Evolutionary conservation across 2,888 invertebrate species (phyloP).

Genomic region (Acrobasis suavella): DNA sequence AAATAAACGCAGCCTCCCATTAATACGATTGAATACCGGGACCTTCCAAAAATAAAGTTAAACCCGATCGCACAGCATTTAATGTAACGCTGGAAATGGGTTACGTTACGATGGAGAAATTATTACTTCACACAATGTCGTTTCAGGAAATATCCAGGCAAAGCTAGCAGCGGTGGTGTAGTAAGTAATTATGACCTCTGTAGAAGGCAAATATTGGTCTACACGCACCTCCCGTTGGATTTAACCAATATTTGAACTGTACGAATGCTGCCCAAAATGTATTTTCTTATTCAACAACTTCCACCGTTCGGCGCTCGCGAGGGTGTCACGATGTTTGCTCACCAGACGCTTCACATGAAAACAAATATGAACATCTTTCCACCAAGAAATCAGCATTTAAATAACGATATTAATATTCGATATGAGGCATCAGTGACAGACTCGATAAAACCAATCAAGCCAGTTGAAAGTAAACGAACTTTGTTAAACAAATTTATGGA

Average conservation of each 20-base stretch:
- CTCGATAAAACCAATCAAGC: conserved; percentile 29
- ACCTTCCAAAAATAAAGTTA: conserved; percentile 71
- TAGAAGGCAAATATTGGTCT: conserved; percentile 68
- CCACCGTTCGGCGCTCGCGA: conserved; percentile 68
- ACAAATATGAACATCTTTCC: conserved; percentile 19
- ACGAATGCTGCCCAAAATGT: conserved; percentile 73
- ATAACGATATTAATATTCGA: conserved; percentile 28
- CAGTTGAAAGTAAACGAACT: conserved; percentile 29
- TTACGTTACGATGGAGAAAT: conserved; percentile 28
- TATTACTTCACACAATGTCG: conserved; percentile 28
- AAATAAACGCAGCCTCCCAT: conserved; percentile 76
- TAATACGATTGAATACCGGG: conserved; percentile 63
- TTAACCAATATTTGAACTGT: conserved; percentile 75
- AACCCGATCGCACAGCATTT: conserved; percentile 50
- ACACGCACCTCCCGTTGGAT: conserved; percentile 73
- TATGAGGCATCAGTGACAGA: conserved; percentile 24
- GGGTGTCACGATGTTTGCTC: conserved; percentile 66
- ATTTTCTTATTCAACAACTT: conserved; percentile 76
- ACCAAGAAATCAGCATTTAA: conserved; percentile 3
- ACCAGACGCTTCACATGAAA: conserved; percentile 44
- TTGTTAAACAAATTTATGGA: conserved; percentile 35
- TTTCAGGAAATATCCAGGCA: conserved; percentile 9
- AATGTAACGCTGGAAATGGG: conserved; percentile 35
- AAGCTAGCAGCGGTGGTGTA: conserved; percentile 34
- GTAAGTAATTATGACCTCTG: conserved; percentile 72